phyloP scores from a whole-genome alignment of 2,888 invertebrate genomes.

The Morpho deidamia region DNA sequence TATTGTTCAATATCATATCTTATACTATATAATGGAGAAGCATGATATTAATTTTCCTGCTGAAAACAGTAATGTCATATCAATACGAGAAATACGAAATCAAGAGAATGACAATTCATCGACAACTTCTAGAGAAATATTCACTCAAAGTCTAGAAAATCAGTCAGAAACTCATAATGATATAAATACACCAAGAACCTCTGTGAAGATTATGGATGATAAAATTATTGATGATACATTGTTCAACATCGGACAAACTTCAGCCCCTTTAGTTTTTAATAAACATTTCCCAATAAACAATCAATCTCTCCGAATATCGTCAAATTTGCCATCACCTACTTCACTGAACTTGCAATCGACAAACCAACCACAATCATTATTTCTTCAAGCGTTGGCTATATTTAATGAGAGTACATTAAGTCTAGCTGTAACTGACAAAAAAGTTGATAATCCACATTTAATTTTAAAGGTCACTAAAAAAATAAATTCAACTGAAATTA shows the following conservation, averaged over 20 bases:
- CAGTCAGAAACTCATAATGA: not conserved
- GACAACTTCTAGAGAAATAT: constrained; percentile 24
- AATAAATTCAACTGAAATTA: constrained; percentile 35
- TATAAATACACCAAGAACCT: not conserved
- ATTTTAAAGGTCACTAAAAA: not conserved
- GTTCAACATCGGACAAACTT: constrained; percentile 5
- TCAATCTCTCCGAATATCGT: constrained; percentile 28
- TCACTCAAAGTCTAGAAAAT: constrained; percentile 17
- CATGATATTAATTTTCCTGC: constrained; percentile 1
- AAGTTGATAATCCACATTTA: not conserved
- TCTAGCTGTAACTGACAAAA: constrained; percentile 20
- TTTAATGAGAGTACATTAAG: constrained; percentile 45
- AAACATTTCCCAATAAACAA: constrained; percentile 20
- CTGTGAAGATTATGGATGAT: not conserved
- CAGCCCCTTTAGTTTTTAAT: constrained; percentile 30
- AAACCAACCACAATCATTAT: constrained; percentile 48
- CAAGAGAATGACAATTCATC: constrained; percentile 18
- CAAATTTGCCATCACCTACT: constrained; percentile 33
- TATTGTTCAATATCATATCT: too few relatives aligned
- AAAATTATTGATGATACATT: not conserved
- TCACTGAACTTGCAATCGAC: constrained; percentile 24
- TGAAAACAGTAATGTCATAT: constrained; percentile 7
- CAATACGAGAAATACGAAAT: constrained; percentile 10
- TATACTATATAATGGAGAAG: constrained; percentile 12
- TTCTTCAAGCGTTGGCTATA: constrained; percentile 52